Percentiles rank a stretch among this genome's conserved stretches.
phyloP scores from a whole-genome alignment of 2,888 invertebrate species.

The Oscheius myriophilus region DNA sequence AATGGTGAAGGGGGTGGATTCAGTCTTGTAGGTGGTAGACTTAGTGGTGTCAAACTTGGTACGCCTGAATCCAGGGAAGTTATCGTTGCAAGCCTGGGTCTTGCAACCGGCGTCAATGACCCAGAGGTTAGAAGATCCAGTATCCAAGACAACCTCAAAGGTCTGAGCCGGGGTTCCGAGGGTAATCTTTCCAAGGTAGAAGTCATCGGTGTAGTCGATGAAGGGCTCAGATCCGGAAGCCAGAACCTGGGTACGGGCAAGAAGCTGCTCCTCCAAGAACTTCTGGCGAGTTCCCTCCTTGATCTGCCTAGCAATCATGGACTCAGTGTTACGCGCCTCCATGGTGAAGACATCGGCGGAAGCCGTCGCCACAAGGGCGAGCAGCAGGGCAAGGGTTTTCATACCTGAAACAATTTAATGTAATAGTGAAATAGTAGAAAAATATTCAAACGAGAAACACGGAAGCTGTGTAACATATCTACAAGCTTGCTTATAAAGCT shows the following conservation, averaged over 20 bases:
- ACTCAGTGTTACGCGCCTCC: slow-evolving; percentile 36
- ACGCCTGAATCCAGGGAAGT: slow-evolving; percentile 38
- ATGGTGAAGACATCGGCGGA: slow-evolving; percentile 44
- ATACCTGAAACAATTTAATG: slow-evolving; percentile 40
- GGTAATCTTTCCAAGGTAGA: slow-evolving; percentile 64
- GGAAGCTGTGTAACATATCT: too few species aligned
- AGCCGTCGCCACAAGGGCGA: slow-evolving; percentile 51
- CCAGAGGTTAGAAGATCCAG: slow-evolving; percentile 65
- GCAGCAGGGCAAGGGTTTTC: slow-evolving; percentile 44
- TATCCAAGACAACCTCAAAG: slow-evolving; percentile 60
- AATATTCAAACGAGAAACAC: too few species aligned
- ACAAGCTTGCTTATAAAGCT: too few species aligned
- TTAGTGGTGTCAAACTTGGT: slow-evolving; percentile 60
- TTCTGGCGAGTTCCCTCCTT: slow-evolving; percentile 34
- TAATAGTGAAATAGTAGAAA: too few species aligned
- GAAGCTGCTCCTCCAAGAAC: slow-evolving; percentile 37
- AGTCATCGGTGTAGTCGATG: slow-evolving; percentile 63
- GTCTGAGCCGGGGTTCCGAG: slow-evolving; percentile 61
- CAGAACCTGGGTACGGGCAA: slow-evolving; percentile 33
- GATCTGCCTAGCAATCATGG: slow-evolving; percentile 48
- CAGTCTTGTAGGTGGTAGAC: slow-evolving; percentile 55
- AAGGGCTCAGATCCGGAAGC: slow-evolving; percentile 55
- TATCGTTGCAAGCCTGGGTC: slow-evolving; percentile 56
- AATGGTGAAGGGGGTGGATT: slow-evolving; percentile 56
- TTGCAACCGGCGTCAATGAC: slow-evolving; percentile 60